Evolutionary conservation across 2,797 vertebrate genomes (phyloP).

Genomic region (Psittacula derbiana): DNA sequence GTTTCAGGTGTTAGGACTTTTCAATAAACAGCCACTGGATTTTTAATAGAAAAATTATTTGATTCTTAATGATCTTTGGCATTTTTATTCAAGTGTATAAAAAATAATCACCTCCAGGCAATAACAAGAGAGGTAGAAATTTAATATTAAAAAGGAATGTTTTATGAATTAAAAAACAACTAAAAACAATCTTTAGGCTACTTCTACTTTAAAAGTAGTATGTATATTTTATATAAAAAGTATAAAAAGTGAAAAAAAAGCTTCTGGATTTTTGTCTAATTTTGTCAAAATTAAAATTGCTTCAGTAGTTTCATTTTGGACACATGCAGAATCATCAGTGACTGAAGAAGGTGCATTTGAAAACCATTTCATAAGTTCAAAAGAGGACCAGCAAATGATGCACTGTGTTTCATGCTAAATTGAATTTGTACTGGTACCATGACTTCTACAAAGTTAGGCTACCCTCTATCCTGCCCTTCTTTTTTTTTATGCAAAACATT

Average conservation of each 20-base stretch:
- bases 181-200: neutral
- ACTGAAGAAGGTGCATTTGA: neutral
- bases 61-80: neutral
- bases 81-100: neutral
- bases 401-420: neutral
- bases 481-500: neutral
- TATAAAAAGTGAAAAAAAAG: neutral
- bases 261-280: neutral
- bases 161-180: neutral
- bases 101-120: neutral
- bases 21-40: neutral
- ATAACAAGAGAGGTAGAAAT: neutral
- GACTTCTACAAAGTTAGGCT: neutral
- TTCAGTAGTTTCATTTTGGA: neutral
- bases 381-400: neutral
- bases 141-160: neutral
- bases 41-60: neutral
- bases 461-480: neutral
- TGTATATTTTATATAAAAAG: neutral
- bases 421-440: neutral
- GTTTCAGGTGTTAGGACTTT: neutral
- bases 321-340: neutral
- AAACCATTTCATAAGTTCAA: neutral
- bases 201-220: neutral
- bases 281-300: neutral